Conservation (phyloP, 2,888 invertebrate genomes). For the Dynastes hyllus region DNA sequence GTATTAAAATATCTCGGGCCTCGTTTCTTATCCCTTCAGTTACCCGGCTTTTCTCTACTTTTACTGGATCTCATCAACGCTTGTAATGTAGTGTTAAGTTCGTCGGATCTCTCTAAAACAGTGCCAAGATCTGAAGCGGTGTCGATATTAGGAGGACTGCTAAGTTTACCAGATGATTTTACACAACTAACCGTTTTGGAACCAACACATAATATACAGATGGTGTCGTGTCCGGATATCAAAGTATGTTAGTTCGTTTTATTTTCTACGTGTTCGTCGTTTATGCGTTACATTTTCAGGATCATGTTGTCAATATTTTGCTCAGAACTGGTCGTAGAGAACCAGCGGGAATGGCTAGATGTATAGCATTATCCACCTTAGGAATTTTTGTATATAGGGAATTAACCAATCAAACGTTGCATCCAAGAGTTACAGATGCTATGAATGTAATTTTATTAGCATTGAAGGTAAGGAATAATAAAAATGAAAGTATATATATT, state of each 20-base stretch:
- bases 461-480: constrained; percentile 75
- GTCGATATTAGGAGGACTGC: constrained; percentile 88
- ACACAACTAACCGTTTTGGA: constrained; percentile 73
- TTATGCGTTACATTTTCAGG: constrained; percentile 71
- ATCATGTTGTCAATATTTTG: constrained; percentile 90
- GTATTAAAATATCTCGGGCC: constrained; percentile 88
- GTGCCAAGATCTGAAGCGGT: constrained; percentile 91
- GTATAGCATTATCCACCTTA: constrained; percentile 90
- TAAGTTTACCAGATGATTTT: constrained; percentile 85
- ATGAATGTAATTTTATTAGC: constrained; percentile 80
- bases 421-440: constrained; percentile 80
- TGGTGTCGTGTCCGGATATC: constrained; percentile 81
- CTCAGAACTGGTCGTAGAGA: constrained; percentile 91
- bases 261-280: not conserved
- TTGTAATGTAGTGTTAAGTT: constrained; percentile 89
- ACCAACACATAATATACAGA: constrained; percentile 71
- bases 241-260: constrained; percentile 74
- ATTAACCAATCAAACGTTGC: constrained; percentile 75
- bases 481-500: not conserved
- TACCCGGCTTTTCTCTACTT: constrained; percentile 91
- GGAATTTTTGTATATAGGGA: constrained; percentile 84
- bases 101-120: constrained; percentile 80
- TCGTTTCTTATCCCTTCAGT: constrained; percentile 87
- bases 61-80: constrained; percentile 93
- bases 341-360: constrained; percentile 90